Conservation (phyloP, 2,888 invertebrate genomes). For the Cetonia aurata region DNA sequence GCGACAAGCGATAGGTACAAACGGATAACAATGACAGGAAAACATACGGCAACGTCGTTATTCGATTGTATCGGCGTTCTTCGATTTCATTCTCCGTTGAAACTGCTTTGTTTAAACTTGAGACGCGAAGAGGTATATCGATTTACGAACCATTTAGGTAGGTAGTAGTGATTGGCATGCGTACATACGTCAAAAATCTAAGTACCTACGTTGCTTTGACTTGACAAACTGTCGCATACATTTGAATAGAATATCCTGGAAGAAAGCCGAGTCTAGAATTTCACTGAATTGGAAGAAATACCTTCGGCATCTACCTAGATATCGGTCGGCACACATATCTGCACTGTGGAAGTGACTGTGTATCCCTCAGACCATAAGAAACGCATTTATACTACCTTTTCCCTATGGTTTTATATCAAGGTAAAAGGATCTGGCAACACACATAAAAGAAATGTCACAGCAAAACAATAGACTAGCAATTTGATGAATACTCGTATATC, state of each 20-base stretch:
- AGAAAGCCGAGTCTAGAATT: conserved; percentile 24
- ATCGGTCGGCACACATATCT: neutral
- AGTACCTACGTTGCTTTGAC: conserved; percentile 10
- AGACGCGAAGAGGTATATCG: conserved; percentile 9
- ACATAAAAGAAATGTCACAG: neutral
- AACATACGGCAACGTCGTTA: conserved; percentile 20
- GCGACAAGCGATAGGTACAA: conserved; percentile 21
- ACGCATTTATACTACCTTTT: conserved; percentile 30
- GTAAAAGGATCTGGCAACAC: neutral
- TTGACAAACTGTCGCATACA: conserved; percentile 10
- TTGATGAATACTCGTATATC: too few species aligned
- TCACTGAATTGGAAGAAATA: conserved; percentile 17
- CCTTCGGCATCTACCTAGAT: neutral
- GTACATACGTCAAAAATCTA: conserved; percentile 10
- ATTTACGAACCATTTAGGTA: conserved; percentile 23
- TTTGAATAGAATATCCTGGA: conserved; percentile 17
- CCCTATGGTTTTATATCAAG: conserved; percentile 15
- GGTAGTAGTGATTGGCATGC: neutral
- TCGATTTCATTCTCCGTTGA: neutral
- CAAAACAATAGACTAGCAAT: neutral
- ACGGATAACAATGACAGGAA: conserved; percentile 9
- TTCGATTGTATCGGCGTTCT: conserved; percentile 9
- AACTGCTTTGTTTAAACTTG: conserved; percentile 19
- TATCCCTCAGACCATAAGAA: conserved; percentile 29
- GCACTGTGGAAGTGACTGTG: neutral